Percentiles rank a stretch among this genome's conserved stretches.
Evolutionary conservation across 2,113 vertebrate genomes (phyloP).

Genomic region (Circaetus gallicus): DNA sequence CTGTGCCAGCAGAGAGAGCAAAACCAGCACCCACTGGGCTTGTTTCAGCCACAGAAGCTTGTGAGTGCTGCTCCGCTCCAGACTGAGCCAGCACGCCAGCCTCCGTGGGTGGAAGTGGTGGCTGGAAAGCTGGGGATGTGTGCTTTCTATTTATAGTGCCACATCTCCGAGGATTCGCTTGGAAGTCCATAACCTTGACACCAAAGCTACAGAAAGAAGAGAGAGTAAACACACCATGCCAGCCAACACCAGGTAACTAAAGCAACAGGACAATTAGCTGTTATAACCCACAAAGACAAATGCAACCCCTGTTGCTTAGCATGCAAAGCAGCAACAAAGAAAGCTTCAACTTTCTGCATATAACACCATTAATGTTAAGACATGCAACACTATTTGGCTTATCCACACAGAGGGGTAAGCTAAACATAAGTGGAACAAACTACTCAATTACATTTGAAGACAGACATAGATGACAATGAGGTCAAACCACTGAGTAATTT

Average conservation of each 20-base stretch:
- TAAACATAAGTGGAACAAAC: neutral
- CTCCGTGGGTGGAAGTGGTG: slow-evolving; percentile 93
- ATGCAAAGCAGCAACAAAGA: slow-evolving; percentile 46
- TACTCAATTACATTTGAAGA: neutral
- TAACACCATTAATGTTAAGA: neutral
- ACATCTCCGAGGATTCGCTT: slow-evolving; percentile 83
- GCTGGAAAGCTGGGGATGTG: slow-evolving; percentile 93
- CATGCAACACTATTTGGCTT: slow-evolving; percentile 2
- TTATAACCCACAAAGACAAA: neutral
- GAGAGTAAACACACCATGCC: slow-evolving; percentile 73
- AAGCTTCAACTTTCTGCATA: neutral
- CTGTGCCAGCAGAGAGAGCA: slow-evolving; percentile 75
- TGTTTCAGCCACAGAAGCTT: slow-evolving; percentile 74
- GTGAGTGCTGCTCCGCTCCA: slow-evolving; percentile 73
- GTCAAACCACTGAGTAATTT: neutral
- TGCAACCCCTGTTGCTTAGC: slow-evolving; percentile 13
- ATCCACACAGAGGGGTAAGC: neutral
- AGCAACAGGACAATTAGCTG: neutral
- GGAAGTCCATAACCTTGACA: slow-evolving; percentile 93
- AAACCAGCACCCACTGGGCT: slow-evolving; percentile 76
- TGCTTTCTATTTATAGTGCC: slow-evolving; percentile 97
- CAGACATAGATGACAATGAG: slow-evolving; percentile 32
- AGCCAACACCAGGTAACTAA: slow-evolving; percentile 11
- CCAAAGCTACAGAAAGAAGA: slow-evolving; percentile 87
- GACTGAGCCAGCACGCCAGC: slow-evolving; percentile 71